Base-by-base conservation (phyloP, 2,113 vertebrate genomes). In the Rhagologus leucostigma region DNA sequence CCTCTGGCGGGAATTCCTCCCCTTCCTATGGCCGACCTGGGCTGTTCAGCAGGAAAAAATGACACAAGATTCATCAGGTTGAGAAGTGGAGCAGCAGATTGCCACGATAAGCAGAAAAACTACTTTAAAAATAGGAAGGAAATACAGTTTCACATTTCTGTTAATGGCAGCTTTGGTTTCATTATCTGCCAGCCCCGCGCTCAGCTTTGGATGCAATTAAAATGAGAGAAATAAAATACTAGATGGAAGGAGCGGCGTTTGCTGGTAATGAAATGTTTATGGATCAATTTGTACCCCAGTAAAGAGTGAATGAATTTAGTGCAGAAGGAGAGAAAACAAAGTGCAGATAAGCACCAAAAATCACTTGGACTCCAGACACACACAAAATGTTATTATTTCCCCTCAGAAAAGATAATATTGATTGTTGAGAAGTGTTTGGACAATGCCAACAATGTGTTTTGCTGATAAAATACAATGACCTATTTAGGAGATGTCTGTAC, bases 211-310 rank as follows among this genome's bases (percentile, higher is more conserved):
- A 84, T 33, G 89, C 47, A 92, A 96, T 95, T 96, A 96, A 64
- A 89, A 81, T 35, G 64, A 65, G 3, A 33, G 71, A 65, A 96
- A 95, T 87, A 88, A 95, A 97, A 90, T 37, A 85, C 68, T 85
- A 26, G 39, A 88, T 63, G 91, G 93, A 92, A 93, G 71, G 21
- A 93, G 82, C 83, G 46, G 79, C 41, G 56, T 93, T 97, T 71
- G 21, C 89, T 78, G 83, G 94, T 92, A 97, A 97, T 97, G 97
- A 96, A 97, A 97, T 96, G 95, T 96, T 96, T 96, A 95, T 95
- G 93, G 91, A 91, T 90, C 93, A 91, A 93, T 96, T 97, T 97
- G 95, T 89, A 84, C 71, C 60, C 69, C 39, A 85, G 93, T 82
- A 96, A 95, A 97, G 68, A 70, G 46, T 62, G 41, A 89, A 93